These are phyloP conservation scores for Ornithoptera priamus DNA, from an alignment of 2,888 invertebrate species.

Conservation along the genomic window DNA sequence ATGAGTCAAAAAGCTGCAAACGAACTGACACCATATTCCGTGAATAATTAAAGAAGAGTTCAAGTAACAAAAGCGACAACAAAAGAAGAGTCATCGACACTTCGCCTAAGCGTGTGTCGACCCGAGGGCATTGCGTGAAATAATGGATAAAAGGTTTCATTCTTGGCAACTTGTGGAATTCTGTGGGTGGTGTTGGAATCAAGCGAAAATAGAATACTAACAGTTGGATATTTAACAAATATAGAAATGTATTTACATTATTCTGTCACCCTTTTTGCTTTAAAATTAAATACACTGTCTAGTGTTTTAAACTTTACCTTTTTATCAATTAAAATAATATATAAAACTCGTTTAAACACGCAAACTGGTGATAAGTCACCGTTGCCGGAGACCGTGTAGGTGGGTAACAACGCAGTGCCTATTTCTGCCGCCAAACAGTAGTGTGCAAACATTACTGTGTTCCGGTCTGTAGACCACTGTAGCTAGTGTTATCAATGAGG, in stretches of 20 bases:
- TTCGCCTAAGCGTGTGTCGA: constrained; percentile 20
- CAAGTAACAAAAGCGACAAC: constrained; percentile 22
- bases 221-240: not conserved
- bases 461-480: no score
- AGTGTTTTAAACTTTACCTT: no score
- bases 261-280: not conserved
- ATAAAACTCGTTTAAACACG: no score
- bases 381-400: no score
- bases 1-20: constrained; percentile 16
- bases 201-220: not conserved
- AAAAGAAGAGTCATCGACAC: constrained; percentile 23
- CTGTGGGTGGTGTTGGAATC: not conserved
- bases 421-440: no score
- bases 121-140: constrained; percentile 6
- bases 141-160: constrained; percentile 14
- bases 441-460: no score
- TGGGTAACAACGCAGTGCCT: no score
- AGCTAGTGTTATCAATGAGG: no score
- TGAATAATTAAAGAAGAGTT: constrained; percentile 19
- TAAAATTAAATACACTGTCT: no score
- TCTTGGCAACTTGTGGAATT: constrained; percentile 5
- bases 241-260: not conserved
- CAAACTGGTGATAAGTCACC: no score
- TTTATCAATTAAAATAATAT: no score
- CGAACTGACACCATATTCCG: constrained; percentile 8